Conservation (phyloP, 2,888 invertebrate genomes). For the Drepanosiphum platanoidis region DNA sequence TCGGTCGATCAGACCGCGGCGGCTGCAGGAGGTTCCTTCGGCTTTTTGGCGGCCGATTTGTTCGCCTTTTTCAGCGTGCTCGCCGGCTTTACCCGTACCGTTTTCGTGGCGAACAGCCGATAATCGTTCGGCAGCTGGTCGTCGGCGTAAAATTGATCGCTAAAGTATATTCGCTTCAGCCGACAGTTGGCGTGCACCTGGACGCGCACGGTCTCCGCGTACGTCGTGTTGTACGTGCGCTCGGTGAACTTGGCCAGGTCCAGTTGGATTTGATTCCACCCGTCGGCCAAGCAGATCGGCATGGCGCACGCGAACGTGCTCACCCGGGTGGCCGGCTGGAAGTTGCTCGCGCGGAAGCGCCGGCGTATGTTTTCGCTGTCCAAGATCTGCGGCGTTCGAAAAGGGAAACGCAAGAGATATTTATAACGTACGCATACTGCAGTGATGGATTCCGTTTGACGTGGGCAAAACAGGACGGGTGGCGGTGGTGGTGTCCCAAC, state of each 20-base stretch:
- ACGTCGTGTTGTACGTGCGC: background rate
- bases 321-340: background rate
- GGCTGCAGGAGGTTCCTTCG: background rate
- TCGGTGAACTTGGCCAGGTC: background rate
- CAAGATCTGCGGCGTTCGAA: too few species aligned
- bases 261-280: background rate
- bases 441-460: too few species aligned
- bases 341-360: slow-evolving; percentile 17
- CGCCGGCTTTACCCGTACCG: background rate
- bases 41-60: background rate
- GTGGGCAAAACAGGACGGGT: too few species aligned
- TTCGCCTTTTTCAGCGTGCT: background rate
- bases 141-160: background rate
- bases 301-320: slow-evolving; percentile 1
- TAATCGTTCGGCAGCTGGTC: slow-evolving; percentile 8
- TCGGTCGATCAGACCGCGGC: slow-evolving; percentile 63
- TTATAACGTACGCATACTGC: too few species aligned
- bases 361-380: slow-evolving; percentile 12
- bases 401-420: too few species aligned
- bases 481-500: too few species aligned
- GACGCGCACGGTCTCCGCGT: slow-evolving; percentile 6
- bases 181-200: slow-evolving; percentile 41
- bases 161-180: slow-evolving; percentile 24
- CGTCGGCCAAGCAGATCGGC: background rate
- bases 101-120: background rate